Conservation (phyloP, 2,113 vertebrate species). For the Falcunculus frontatus region DNA sequence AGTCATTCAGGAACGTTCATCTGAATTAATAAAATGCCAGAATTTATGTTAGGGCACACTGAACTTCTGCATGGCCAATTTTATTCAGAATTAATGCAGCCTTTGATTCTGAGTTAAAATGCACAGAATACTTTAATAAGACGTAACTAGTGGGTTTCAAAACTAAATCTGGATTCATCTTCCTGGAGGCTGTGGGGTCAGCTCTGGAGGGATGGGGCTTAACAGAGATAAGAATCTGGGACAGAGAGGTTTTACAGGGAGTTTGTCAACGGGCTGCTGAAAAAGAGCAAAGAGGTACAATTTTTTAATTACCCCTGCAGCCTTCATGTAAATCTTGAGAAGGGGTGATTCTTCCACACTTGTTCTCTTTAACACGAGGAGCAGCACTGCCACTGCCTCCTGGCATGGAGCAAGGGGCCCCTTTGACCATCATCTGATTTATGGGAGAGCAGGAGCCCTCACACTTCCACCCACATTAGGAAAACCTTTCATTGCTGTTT, state of each 20-base stretch:
- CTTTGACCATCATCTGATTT: background rate
- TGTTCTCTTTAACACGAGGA: background rate
- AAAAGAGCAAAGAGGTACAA: background rate
- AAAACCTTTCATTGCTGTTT: background rate
- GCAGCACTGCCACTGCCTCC: fast-evolving
- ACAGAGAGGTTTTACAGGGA: background rate
- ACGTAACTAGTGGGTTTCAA: constrained; percentile 27
- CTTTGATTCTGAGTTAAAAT: background rate
- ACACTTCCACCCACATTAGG: background rate
- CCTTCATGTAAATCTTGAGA: background rate
- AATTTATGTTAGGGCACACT: constrained; percentile 23
- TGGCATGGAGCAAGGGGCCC: background rate
- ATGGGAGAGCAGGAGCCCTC: background rate
- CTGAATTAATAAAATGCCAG: background rate
- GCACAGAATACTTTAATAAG: constrained; percentile 22
- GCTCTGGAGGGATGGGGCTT: background rate
- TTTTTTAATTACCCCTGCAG: background rate
- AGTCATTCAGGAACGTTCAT: background rate
- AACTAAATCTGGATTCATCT: background rate
- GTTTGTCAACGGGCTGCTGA: background rate
- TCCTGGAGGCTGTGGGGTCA: background rate
- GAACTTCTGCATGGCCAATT: background rate
- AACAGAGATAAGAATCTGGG: background rate
- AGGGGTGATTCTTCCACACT: background rate
- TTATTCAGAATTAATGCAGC: constrained; percentile 31